These are phyloP conservation scores for Morinoia aosen DNA, from an alignment of 2,888 invertebrate genomes.

Conservation along the genomic window DNA sequence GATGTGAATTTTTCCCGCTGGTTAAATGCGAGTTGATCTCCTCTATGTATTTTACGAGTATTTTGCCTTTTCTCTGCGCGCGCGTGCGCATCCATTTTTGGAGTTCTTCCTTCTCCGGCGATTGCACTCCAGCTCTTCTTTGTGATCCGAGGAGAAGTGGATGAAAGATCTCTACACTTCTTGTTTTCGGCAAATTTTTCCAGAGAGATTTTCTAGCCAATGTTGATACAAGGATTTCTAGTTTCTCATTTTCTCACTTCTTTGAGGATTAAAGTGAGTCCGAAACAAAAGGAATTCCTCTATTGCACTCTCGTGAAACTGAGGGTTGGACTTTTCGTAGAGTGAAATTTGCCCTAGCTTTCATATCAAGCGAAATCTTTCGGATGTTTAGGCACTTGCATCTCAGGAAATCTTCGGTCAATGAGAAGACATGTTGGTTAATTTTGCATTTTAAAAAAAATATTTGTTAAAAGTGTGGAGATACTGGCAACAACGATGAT, in stretches of 20 bases:
- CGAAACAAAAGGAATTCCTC: not conserved
- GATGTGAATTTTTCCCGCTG: not conserved
- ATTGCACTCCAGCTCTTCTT: not conserved
- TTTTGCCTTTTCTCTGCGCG: not conserved
- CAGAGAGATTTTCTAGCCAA: not conserved
- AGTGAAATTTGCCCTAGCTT: not conserved
- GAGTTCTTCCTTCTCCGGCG: not conserved
- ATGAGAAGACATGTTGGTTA: not conserved
- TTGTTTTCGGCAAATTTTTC: not conserved
- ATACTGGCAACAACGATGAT: too few relatives aligned
- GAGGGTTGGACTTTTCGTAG: not conserved
- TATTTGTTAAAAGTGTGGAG: too few relatives aligned
- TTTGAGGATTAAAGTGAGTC: not conserved
- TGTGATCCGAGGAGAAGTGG: not conserved
- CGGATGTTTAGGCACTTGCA: not conserved
- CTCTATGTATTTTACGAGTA: not conserved
- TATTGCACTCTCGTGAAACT: not conserved
- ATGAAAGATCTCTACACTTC: not conserved
- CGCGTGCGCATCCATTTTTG: not conserved
- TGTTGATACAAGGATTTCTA: not conserved
- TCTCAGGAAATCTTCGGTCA: not conserved
- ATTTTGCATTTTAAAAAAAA: too few relatives aligned
- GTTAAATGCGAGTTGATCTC: not conserved
- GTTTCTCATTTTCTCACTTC: not conserved
- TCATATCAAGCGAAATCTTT: not conserved